Base-by-base conservation (phyloP, 2,797 vertebrate species). In the Clarias platycephalus region DNA sequence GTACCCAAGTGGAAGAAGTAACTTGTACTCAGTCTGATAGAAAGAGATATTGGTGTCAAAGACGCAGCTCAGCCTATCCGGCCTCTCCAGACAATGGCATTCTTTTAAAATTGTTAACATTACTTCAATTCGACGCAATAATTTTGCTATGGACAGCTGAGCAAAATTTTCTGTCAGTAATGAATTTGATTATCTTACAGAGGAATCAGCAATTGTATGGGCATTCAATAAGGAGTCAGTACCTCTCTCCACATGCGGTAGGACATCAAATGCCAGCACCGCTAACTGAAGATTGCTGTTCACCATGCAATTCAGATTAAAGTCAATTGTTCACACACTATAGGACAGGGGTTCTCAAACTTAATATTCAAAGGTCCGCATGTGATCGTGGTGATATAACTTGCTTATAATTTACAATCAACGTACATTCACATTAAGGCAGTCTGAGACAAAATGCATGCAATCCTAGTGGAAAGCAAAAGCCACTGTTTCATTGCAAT, bases 61-160 rank as follows among this genome's bases (percentile, higher is more conserved):
- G 9, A 57, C 22, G 16, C 72, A 75, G 70, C 20, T 70, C 64
- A 31, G 68, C 68, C 70, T 72, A 15, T 72, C 70, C 16, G 70
- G 40, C 37, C 22, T 44, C 16, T 53, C 13, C 5, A 13, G 13
- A n/a, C 0, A 26, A 74, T 75, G 15, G 16, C 71, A 75, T 75
- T 75, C 6, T 49, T 72, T 72, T 53, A 1, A 26, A 53, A 74
- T 7, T 5, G 1, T 70, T 6, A 44, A 44, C 70, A 26, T n/a
- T 72, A 40, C 40, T n/a, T 55, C 0, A 15, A 74, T 15, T 5
- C n/a, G 44, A 72, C 1, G 3, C 44, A 28, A n/a, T 74, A 0
- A 28, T 28, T 26, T 49, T 49, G 70, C 9, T 34, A 31, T 5
- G 12, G 24, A 53, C 44, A 74, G 13, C 71, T 53, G 44, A 74